Evolutionary conservation across 2,113 vertebrate species (phyloP).

Genomic region (Carassius gibelio): DNA sequence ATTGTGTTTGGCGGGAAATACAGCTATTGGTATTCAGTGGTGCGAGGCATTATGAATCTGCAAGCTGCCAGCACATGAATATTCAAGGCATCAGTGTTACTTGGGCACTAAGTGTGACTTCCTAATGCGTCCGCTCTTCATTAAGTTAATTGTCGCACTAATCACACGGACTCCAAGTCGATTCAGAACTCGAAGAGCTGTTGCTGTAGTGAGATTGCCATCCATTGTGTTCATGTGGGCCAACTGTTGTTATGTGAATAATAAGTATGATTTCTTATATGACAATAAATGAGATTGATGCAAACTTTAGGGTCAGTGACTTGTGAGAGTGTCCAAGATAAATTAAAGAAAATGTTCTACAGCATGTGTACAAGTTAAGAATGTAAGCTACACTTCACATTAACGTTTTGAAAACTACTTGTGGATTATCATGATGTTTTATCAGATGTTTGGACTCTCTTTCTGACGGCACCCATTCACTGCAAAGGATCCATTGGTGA

Average conservation of each 20-base stretch:
- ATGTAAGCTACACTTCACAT: too few relatives aligned
- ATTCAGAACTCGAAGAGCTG: conserved; percentile 74
- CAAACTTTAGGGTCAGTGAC: neutral
- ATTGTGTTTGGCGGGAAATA: conserved; percentile 67
- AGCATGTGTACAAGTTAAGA: too few relatives aligned
- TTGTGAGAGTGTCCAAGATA: neutral
- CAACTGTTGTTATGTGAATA: neutral
- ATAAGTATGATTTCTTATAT: too few relatives aligned
- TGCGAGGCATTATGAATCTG: conserved; percentile 65
- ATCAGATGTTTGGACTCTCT: too few relatives aligned
- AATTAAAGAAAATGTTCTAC: too few relatives aligned
- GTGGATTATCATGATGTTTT: too few relatives aligned
- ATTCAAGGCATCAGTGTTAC: conserved; percentile 72
- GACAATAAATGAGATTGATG: too few relatives aligned
- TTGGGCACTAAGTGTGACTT: conserved; percentile 75
- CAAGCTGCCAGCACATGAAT: conserved; percentile 72
- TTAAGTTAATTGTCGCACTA: conserved; percentile 75
- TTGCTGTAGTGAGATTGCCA: conserved; percentile 55
- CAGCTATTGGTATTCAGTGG: conserved; percentile 75
- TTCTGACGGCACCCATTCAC: too few relatives aligned
- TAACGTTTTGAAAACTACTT: neutral
- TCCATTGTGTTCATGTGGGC: neutral
- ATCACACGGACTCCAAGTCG: conserved; percentile 64
- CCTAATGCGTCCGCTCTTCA: conserved; percentile 67
- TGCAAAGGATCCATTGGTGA: too few relatives aligned